Percentiles rank a stretch among this genome's conserved stretches.
phyloP scores from a whole-genome alignment of 2,797 vertebrate species.

The Lacerta viridis region DNA sequence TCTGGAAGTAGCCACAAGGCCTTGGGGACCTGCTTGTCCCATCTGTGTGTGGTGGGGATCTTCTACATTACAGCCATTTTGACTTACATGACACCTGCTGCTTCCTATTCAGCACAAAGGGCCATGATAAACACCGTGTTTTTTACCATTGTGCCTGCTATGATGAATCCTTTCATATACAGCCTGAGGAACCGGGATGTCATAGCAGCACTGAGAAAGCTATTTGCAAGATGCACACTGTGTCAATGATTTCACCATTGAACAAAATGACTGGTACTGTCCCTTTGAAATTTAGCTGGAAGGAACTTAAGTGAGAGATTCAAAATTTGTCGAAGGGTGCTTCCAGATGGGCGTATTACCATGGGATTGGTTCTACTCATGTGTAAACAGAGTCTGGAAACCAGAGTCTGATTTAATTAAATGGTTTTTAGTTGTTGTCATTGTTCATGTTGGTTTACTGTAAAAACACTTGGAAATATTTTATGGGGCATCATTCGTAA shows the following conservation, averaged over 20 bases:
- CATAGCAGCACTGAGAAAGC: not conserved
- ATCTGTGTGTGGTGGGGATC: not conserved
- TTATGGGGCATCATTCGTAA: too few species aligned
- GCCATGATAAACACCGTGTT: constrained; percentile 17
- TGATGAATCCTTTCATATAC: constrained; percentile 23
- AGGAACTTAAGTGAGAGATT: too few species aligned
- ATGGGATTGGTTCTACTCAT: too few species aligned
- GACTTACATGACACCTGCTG: not conserved
- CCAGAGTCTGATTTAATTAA: too few species aligned
- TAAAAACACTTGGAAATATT: too few species aligned
- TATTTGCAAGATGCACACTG: not conserved
- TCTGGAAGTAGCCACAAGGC: not conserved
- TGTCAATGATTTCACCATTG: not conserved
- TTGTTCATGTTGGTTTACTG: too few species aligned
- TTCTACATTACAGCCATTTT: constrained; percentile 3
- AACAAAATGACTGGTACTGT: too few species aligned
- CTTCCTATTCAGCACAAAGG: not conserved
- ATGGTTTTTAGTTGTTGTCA: too few species aligned
- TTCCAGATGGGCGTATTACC: too few species aligned
- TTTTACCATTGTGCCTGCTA: not conserved
- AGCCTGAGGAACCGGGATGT: constrained; percentile 11
- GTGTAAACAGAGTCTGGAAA: too few species aligned
- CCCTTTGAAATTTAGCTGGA: too few species aligned
- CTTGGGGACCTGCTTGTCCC: constrained; percentile 56
- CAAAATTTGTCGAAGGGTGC: too few species aligned